Percentiles rank a stretch among this genome's conserved stretches.
These are phyloP conservation scores for Tachina grossa DNA, from an alignment of 2,888 invertebrate genomes.

Conservation along the genomic window DNA sequence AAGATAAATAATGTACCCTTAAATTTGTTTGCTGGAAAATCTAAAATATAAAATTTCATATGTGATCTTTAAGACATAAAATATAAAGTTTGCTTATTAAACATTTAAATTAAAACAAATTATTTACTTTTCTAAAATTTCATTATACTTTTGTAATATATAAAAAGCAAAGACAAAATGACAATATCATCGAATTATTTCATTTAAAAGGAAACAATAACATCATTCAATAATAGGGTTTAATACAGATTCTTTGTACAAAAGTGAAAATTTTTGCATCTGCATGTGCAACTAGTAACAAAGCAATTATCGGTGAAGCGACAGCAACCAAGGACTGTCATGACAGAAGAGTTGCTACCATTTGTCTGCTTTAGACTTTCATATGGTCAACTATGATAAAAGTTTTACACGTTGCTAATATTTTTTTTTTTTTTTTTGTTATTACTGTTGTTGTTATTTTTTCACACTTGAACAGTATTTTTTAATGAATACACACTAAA, in stretches of 20 bases:
- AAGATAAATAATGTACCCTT: constrained; percentile 9
- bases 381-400: constrained; percentile 68
- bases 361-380: constrained; percentile 36
- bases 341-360: constrained; percentile 21
- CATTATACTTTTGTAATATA: background rate
- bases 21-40: constrained; percentile 25
- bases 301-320: constrained; percentile 56
- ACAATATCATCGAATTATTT: constrained; percentile 45
- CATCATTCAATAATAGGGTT: constrained; percentile 44
- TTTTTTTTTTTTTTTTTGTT: constrained; percentile 38
- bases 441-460: constrained; percentile 1
- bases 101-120: background rate
- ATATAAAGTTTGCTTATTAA: constrained; percentile 32
- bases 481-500: constrained; percentile 32
- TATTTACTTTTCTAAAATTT: background rate
- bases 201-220: constrained; percentile 61
- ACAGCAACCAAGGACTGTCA: constrained; percentile 4
- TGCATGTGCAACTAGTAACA: constrained; percentile 61
- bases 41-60: constrained; percentile 14
- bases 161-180: background rate
- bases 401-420: constrained; percentile 32
- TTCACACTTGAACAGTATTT: constrained; percentile 60
- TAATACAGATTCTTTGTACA: constrained; percentile 53
- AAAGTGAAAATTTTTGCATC: constrained; percentile 57
- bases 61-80: constrained; percentile 33